Conservation (phyloP, 2,113 vertebrate species). For the Atrichornis clamosus region DNA sequence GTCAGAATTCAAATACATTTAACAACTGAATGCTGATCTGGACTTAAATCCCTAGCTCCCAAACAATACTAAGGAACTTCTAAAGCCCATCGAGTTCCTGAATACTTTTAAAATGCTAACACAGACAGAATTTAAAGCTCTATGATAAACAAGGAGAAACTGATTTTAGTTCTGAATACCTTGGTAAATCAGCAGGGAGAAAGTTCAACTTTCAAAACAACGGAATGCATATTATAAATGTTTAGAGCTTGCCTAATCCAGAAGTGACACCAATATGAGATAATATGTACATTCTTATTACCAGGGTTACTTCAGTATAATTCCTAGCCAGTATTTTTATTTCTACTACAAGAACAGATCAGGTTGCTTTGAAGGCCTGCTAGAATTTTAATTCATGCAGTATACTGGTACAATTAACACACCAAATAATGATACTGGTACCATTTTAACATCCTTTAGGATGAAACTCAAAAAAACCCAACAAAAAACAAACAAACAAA, state of each 20-base stretch:
- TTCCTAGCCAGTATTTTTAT: not conserved
- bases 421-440: not conserved
- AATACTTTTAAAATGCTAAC: not conserved
- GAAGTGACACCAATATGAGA: not conserved
- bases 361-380: not conserved
- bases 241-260: not conserved
- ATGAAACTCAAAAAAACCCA: not conserved
- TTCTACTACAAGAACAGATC: not conserved
- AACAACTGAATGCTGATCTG: not conserved
- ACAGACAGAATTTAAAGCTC: not conserved
- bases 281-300: not conserved
- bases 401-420: not conserved
- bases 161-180: not conserved
- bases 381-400: not conserved
- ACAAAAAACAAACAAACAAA: not conserved
- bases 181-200: not conserved
- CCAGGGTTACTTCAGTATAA: not conserved
- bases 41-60: not conserved
- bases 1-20: not conserved
- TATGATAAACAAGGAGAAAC: not conserved
- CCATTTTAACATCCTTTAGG: not conserved
- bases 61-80: not conserved
- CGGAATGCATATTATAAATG: not conserved
- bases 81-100: not conserved
- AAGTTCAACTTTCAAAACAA: not conserved